Evolutionary conservation across 2,797 vertebrate genomes (phyloP).

Genomic region (Anguilla megastoma): DNA sequence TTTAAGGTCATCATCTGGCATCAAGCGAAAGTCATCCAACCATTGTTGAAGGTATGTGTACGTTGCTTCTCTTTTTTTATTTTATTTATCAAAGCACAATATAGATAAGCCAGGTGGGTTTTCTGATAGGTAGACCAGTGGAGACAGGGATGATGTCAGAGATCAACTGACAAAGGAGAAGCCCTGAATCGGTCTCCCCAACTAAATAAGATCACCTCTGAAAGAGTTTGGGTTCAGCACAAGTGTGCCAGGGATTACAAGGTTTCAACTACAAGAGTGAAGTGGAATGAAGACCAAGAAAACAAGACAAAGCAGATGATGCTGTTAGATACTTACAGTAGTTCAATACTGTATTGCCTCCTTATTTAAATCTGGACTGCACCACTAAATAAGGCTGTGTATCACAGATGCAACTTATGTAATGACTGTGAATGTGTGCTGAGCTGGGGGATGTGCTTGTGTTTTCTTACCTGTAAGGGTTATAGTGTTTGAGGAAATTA

Average conservation of each 20-base stretch:
- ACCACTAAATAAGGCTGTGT: not conserved
- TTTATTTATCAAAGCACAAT: constrained; percentile 19
- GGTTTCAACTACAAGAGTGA: not conserved
- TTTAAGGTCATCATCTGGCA: not conserved
- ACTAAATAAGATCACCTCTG: not conserved
- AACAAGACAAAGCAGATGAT: not conserved
- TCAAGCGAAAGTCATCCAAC: not conserved
- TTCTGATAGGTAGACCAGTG: not conserved
- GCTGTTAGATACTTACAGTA: not conserved
- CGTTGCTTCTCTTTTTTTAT: constrained; percentile 29
- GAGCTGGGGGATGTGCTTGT: not conserved
- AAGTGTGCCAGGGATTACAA: not conserved
- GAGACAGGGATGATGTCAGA: not conserved
- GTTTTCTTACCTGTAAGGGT: not conserved
- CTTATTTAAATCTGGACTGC: not conserved
- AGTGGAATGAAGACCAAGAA: not conserved
- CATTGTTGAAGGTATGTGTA: not conserved
- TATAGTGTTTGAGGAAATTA: not conserved
- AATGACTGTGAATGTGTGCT: not conserved
- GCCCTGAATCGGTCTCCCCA: constrained; percentile 60
- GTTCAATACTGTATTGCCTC: not conserved
- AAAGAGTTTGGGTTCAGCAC: not conserved
- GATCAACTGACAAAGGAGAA: constrained; percentile 52
- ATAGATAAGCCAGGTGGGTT: not conserved
- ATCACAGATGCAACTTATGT: not conserved